Percentiles rank a stretch among this genome's conserved stretches.
phyloP scores from a whole-genome alignment of 2,888 invertebrate genomes.

The Xestia rhomboidea region DNA sequence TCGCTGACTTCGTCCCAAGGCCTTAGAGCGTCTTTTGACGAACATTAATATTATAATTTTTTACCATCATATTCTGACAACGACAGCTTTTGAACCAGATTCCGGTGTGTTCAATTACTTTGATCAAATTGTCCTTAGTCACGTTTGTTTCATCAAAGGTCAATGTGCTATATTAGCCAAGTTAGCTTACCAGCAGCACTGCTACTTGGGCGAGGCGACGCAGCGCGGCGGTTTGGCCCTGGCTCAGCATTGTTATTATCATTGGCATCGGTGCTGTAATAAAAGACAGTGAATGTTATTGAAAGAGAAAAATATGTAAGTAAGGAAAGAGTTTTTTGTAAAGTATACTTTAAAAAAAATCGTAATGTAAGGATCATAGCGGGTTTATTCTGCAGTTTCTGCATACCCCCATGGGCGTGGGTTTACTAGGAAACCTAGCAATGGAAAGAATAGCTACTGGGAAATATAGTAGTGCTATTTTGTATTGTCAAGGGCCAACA shows the following conservation, averaged over 20 bases:
- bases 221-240: slow-evolving; percentile 73
- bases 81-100: neutral
- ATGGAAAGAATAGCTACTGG: neutral
- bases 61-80: neutral
- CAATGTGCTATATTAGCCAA: neutral
- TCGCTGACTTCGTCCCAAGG: too few species aligned
- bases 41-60: neutral
- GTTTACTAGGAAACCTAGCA: neutral
- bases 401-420: neutral
- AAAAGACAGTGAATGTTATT: slow-evolving; percentile 4
- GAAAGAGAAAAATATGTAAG: neutral
- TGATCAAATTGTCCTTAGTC: neutral
- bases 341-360: neutral
- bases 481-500: neutral
- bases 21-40: neutral
- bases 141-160: neutral
- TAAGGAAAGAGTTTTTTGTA: neutral
- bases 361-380: neutral
- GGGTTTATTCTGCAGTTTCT: neutral
- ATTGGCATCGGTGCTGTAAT: slow-evolving; percentile 69
- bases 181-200: slow-evolving; percentile 76
- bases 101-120: neutral
- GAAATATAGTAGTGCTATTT: neutral
- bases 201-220: slow-evolving; percentile 81
- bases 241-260: slow-evolving; percentile 71